Percentiles rank a stretch among this genome's conserved stretches.
These are phyloP conservation scores for Bembecia ichneumoniformis DNA, from an alignment of 2,888 invertebrate species.

Conservation along the genomic window DNA sequence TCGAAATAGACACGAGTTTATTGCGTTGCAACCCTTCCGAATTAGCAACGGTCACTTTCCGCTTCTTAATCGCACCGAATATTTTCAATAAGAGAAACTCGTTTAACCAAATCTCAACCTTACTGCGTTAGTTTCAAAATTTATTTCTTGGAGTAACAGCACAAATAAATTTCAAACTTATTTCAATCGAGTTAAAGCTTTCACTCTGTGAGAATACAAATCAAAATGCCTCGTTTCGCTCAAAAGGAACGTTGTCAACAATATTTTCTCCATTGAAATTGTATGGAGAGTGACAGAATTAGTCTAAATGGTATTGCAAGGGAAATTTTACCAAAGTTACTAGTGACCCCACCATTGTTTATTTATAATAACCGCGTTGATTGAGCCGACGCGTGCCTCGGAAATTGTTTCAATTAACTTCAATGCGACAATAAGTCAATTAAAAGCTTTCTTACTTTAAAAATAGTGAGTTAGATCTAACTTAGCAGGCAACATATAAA, in stretches of 20 bases:
- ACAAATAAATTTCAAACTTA: not conserved
- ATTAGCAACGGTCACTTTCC: slow-evolving; percentile 54
- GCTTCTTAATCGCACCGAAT: slow-evolving; percentile 36
- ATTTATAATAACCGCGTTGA: slow-evolving; percentile 15
- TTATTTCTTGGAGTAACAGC: not conserved
- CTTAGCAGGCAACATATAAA: too few relatives aligned
- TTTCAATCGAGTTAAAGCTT: too few relatives aligned
- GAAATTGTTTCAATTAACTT: not conserved
- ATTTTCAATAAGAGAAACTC: slow-evolving; percentile 20
- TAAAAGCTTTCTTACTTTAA: not conserved
- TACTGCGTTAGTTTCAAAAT: not conserved
- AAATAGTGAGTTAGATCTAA: not conserved
- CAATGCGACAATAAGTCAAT: not conserved
- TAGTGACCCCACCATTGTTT: slow-evolving; percentile 22
- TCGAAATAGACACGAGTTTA: slow-evolving; percentile 22
- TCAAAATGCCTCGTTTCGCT: not conserved
- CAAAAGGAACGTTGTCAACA: slow-evolving; percentile 14
- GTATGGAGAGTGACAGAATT: slow-evolving; percentile 34
- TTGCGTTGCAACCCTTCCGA: slow-evolving; percentile 38
- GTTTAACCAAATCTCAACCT: not conserved
- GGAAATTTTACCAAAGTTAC: slow-evolving; percentile 22
- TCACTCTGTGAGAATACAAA: not conserved
- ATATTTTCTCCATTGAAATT: slow-evolving; percentile 32
- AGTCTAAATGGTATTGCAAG: slow-evolving; percentile 45
- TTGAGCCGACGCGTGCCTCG: not conserved